A percentile compares a stretch with the other conserved stretches of the same genome.
These are phyloP conservation scores for Paragorgia papillata DNA, from an alignment of 92 coral and sea anemone genomes.

Conservation along the genomic window DNA sequence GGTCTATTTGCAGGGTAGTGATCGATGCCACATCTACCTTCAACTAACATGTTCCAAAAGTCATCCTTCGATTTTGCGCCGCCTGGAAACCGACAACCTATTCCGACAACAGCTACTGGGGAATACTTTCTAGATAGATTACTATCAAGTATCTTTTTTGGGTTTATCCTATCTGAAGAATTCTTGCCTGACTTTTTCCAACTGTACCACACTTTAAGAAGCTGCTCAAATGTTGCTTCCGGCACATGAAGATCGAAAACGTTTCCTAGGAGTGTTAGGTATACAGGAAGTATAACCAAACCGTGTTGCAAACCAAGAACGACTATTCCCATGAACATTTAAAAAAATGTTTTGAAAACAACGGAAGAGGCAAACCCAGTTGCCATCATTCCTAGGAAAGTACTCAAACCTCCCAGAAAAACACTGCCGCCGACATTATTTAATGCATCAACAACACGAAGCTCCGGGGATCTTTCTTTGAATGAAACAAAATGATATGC, in stretches of 20 bases:
- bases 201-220: too few relatives aligned
- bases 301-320: slow-evolving; percentile 28
- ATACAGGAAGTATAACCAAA: too few relatives aligned
- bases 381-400: too few relatives aligned
- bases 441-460: too few relatives aligned
- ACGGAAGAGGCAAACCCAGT: too few relatives aligned
- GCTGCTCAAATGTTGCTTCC: neutral
- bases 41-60: too few relatives aligned
- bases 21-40: slow-evolving; percentile 39
- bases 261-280: too few relatives aligned
- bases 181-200: too few relatives aligned
- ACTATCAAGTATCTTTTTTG: neutral
- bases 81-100: slow-evolving; percentile 58
- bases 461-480: slow-evolving; percentile 11
- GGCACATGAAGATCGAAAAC: slow-evolving; percentile 30
- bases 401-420: too few relatives aligned
- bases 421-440: too few relatives aligned
- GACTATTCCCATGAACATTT: slow-evolving; percentile 50
- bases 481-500: slow-evolving; percentile 50
- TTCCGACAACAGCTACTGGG: slow-evolving; percentile 18
- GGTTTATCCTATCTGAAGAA: too few relatives aligned
- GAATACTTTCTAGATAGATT: slow-evolving; percentile 26
- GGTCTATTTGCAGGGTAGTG: slow-evolving; percentile 50
- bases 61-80: slow-evolving; percentile 43
- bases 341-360: slow-evolving; percentile 31